A percentile compares a stretch with the other conserved stretches of the same genome.
These are phyloP conservation scores for Sebastes paucispinis DNA, from an alignment of 2,797 vertebrate genomes.

Conservation along the genomic window DNA sequence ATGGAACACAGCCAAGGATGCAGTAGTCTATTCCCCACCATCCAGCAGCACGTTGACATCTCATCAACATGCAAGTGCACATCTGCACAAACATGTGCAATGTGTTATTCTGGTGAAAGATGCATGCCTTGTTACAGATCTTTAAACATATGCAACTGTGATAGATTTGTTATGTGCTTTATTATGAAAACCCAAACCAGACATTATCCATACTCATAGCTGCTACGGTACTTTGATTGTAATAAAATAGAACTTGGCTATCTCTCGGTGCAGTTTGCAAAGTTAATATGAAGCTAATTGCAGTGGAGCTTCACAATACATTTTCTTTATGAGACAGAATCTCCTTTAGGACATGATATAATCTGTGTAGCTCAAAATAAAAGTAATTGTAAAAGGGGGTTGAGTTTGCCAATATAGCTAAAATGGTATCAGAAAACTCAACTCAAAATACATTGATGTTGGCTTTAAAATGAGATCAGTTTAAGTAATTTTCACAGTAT, in stretches of 20 bases:
- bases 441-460: background rate
- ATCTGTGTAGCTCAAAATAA: background rate
- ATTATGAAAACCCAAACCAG: background rate
- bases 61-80: slow-evolving; percentile 16
- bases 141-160: background rate
- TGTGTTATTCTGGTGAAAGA: background rate
- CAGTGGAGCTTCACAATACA: background rate
- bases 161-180: background rate
- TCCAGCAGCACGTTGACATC: background rate
- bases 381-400: background rate
- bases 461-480: background rate
- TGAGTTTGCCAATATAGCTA: background rate
- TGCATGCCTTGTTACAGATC: background rate
- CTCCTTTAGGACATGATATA: background rate
- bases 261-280: background rate
- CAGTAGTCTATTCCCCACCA: background rate
- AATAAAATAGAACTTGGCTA: background rate
- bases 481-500: slow-evolving; percentile 3
- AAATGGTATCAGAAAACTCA: background rate
- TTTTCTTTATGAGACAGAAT: background rate
- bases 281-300: background rate
- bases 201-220: background rate
- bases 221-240: background rate
- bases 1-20: slow-evolving; percentile 20
- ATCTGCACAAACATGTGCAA: background rate